Conservation (phyloP, 2,113 vertebrate species). For the Sinocyclocheilus maitianheensis region DNA sequence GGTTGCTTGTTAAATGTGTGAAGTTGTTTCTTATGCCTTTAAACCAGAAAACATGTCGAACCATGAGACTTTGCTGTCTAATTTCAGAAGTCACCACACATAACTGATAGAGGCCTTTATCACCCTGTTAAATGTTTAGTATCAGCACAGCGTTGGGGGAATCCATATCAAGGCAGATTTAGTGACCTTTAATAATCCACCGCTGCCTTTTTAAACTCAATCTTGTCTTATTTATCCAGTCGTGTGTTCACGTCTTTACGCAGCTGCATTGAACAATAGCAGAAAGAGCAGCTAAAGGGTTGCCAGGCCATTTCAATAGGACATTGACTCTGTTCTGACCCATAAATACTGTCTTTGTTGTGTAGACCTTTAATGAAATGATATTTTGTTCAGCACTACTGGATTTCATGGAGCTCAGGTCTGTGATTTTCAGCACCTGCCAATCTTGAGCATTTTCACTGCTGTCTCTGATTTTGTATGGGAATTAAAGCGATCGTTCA, state of each 20-base stretch:
- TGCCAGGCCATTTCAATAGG: constrained; percentile 32
- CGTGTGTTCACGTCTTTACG: constrained; percentile 17
- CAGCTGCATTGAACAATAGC: constrained; percentile 42
- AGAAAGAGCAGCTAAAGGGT: constrained; percentile 24
- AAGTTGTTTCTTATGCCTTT: not conserved
- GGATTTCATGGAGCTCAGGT: constrained; percentile 28
- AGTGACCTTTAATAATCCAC: constrained; percentile 32
- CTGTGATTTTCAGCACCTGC: constrained; percentile 49
- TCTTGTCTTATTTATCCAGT: constrained; percentile 24
- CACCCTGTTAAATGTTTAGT: not conserved
- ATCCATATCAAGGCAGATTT: constrained; percentile 5
- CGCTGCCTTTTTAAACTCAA: not conserved
- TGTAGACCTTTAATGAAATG: constrained; percentile 49
- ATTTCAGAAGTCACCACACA: not conserved
- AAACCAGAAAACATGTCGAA: not conserved
- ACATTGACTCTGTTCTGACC: constrained; percentile 23
- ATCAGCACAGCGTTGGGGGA: not conserved
- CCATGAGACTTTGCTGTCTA: not conserved
- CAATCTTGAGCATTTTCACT: constrained; percentile 25
- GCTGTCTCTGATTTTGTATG: not conserved
- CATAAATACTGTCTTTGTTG: constrained; percentile 53
- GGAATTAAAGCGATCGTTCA: not conserved
- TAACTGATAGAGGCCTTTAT: not conserved
- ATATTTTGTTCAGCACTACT: constrained; percentile 48
- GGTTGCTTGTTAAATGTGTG: not conserved